Evolutionary conservation across 37 sponge, comb jelly and placozoan species (phyloP).

Genomic region (Dysidea cf. avara): DNA sequence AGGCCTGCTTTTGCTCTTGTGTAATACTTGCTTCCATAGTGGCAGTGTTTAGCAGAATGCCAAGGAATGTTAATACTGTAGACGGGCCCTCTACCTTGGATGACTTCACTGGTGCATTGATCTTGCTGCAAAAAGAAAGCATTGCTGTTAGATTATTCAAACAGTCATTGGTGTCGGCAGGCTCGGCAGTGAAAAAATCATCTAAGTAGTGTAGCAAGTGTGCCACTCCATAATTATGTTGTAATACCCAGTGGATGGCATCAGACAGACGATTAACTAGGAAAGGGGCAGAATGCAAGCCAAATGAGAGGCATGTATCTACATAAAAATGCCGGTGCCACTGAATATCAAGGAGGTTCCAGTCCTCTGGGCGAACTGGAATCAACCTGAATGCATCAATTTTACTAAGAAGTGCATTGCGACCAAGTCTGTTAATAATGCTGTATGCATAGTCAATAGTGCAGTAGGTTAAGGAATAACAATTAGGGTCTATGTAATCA

Average conservation of each 20-base stretch:
- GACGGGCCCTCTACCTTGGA: too few species aligned
- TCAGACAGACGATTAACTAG: conserved; percentile 19
- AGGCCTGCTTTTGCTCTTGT: too few species aligned
- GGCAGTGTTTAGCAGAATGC: too few species aligned
- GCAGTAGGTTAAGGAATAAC: conserved; percentile 19
- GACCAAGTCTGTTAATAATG: neutral
- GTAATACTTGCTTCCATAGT: too few species aligned
- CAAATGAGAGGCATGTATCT: conserved; percentile 35
- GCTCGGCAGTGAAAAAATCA: conserved; percentile 7
- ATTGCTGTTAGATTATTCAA: too few species aligned
- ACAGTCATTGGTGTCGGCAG: neutral
- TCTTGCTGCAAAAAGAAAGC: too few species aligned
- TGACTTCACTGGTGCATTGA: too few species aligned
- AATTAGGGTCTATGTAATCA: conserved; percentile 19
- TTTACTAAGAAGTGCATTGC: conserved; percentile 19
- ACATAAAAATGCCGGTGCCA: conserved; percentile 32
- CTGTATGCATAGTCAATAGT: conserved; percentile 22
- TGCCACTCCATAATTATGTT: too few species aligned
- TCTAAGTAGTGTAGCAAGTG: too few species aligned
- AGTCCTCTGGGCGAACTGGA: conserved; percentile 32
- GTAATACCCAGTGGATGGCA: conserved; percentile 31
- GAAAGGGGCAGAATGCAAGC: conserved; percentile 11
- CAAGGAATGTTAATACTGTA: too few species aligned
- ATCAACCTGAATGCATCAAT: conserved; percentile 42
- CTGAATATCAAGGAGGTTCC: conserved; percentile 35